Evolutionary conservation across 2,888 invertebrate species (phyloP).

Genomic region (Anoncus sp.): DNA sequence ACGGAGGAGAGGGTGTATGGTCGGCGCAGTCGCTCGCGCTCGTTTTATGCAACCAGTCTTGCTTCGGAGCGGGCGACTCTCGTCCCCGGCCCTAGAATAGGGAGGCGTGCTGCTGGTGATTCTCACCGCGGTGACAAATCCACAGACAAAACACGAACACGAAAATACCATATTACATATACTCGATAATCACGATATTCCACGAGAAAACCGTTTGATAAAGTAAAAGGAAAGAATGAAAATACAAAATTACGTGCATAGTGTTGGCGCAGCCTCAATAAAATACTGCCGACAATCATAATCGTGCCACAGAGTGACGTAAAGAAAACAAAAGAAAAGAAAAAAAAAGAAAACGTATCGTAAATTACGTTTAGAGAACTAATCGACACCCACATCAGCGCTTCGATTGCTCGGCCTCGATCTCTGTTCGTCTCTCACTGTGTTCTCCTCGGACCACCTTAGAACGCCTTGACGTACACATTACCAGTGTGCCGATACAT

Average conservation of each 20-base stretch:
- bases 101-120: conserved; percentile 72
- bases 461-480: conserved; percentile 6
- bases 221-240: background rate
- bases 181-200: background rate
- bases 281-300: conserved; percentile 24
- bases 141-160: conserved; percentile 25
- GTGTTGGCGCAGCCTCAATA: conserved; percentile 20
- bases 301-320: conserved; percentile 18
- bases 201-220: background rate
- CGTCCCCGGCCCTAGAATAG: conserved; percentile 73
- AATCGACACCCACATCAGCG: conserved; percentile 15
- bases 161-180: background rate
- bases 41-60: conserved; percentile 82
- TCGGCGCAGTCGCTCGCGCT: conserved; percentile 80
- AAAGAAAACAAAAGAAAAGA: background rate
- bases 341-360: background rate
- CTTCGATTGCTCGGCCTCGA: conserved; percentile 6
- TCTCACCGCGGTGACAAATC: conserved; percentile 55
- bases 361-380: background rate
- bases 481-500: background rate
- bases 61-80: conserved; percentile 79
- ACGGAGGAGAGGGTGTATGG: conserved; percentile 68
- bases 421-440: background rate
- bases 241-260: conserved; percentile 6
- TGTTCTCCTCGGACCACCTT: conserved; percentile 3